Percentiles rank a stretch among this genome's conserved stretches.
Conservation (phyloP, 2,113 vertebrate genomes). For the Centropus bengalensis region DNA sequence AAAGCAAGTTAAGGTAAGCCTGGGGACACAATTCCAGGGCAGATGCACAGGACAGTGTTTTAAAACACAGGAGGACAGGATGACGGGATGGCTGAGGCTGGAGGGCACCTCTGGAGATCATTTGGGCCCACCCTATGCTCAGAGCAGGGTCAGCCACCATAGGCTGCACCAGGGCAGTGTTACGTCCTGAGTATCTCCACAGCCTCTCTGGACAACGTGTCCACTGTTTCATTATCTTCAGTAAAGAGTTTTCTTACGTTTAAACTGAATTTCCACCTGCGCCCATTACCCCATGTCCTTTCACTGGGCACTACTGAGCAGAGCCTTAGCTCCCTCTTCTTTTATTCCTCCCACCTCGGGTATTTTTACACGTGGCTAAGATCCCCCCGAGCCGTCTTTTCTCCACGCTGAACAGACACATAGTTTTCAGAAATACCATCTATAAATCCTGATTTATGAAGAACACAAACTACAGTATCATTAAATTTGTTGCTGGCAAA, state of each 20-base stretch:
- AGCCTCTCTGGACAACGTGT: neutral
- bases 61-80: neutral
- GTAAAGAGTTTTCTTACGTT: neutral
- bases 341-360: neutral
- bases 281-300: neutral
- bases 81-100: neutral
- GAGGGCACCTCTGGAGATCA: neutral
- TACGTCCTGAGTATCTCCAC: neutral
- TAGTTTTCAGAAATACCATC: neutral
- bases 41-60: neutral
- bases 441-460: neutral
- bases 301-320: neutral
- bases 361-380: neutral
- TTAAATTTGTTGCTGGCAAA: neutral
- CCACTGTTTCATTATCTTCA: neutral
- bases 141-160: neutral
- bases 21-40: fast-evolving
- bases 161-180: neutral
- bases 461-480: neutral
- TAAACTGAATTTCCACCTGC: neutral
- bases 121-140: neutral
- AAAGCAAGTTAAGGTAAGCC: neutral
- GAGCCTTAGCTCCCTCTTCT: neutral
- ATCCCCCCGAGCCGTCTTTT: neutral
- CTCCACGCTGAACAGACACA: neutral